Base-by-base conservation (phyloP, 2,797 vertebrate genomes). In the Epinephelus malabaricus region DNA sequence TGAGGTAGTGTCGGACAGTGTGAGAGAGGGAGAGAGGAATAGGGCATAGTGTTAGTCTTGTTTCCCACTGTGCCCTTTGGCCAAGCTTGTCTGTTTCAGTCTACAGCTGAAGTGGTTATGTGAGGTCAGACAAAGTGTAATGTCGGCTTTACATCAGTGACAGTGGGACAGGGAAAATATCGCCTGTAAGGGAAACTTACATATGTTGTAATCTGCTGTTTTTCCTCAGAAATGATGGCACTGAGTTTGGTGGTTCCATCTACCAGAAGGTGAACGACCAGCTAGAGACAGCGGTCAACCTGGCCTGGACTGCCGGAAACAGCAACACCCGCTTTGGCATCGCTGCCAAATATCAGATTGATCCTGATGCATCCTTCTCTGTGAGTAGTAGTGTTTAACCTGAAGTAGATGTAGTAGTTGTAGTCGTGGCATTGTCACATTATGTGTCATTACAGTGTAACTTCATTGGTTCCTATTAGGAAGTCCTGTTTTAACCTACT, bases 261-360 rank as follows among this genome's bases (percentile, higher is more conserved):
- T 99, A 99, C 92, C 98, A 99, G 94, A 99, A 99, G 88, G 98
- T 99, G 90, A 99, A 99, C 40, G 95, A 98, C 54, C 96, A 99
- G 86, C 92, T 99, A 95, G 98, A 99, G 95, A 99, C 98, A 0
- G 98, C 97, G 0, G 97, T 99, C 76, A 98, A 98, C 81, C 93
- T 99, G 45, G 97, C 98, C 68, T 99, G 98, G 98, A 99, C 98
- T 21, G 98, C 98, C 1, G 98, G 98, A 19, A 99, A 99, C 79
- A 99, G 98, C 94, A 99, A 99, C 95, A 99, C 98, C 18, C 98
- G 97, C 92, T 99, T 99, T 13, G 98, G 98, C 89, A 98, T 99
- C 67, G 98, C 98, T 21, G 97, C 98, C 88, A 99, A 99, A 91
- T 99, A 99, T 82, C 98, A 98, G 94, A 97, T 99, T 15, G 98